phyloP scores from a whole-genome alignment of 2,888 invertebrate species.

The Cyclophora albipunctata region DNA sequence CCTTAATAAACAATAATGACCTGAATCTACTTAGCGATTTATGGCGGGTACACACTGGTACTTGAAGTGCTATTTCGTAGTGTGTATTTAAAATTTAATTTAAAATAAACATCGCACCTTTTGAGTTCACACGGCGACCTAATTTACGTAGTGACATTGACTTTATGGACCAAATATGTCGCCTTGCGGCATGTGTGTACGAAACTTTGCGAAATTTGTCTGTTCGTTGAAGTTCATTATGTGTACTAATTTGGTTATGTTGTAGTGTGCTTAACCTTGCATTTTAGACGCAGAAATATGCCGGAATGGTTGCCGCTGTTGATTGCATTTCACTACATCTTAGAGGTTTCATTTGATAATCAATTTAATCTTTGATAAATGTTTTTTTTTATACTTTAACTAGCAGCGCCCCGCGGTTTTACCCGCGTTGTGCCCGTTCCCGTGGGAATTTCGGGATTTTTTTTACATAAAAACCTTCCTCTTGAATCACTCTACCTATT shows the following conservation, averaged over 20 bases:
- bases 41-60: conserved; percentile 16
- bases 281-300: conserved; percentile 2
- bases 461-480: too few relatives aligned
- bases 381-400: too few relatives aligned
- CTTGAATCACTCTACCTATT: too few relatives aligned
- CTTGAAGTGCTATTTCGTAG: conserved; percentile 7
- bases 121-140: conserved; percentile 19
- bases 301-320: neutral
- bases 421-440: too few relatives aligned
- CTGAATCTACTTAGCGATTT: conserved; percentile 29
- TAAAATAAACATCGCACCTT: neutral
- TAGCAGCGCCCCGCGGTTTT: too few relatives aligned
- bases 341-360: too few relatives aligned
- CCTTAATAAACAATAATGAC: conserved; percentile 26
- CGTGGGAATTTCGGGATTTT: too few relatives aligned
- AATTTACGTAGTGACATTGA: conserved; percentile 35
- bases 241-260: conserved; percentile 31
- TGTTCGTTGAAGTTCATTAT: conserved; percentile 27
- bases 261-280: conserved; percentile 34
- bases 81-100: conserved; percentile 6
- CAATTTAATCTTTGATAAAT: too few relatives aligned
- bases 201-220: conserved; percentile 24
- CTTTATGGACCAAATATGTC: conserved; percentile 31
- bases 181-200: conserved; percentile 24
- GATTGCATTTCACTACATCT: too few relatives aligned